These are phyloP conservation scores for Natrix natrix DNA, from an alignment of 2,797 vertebrate species.

Conservation along the genomic window DNA sequence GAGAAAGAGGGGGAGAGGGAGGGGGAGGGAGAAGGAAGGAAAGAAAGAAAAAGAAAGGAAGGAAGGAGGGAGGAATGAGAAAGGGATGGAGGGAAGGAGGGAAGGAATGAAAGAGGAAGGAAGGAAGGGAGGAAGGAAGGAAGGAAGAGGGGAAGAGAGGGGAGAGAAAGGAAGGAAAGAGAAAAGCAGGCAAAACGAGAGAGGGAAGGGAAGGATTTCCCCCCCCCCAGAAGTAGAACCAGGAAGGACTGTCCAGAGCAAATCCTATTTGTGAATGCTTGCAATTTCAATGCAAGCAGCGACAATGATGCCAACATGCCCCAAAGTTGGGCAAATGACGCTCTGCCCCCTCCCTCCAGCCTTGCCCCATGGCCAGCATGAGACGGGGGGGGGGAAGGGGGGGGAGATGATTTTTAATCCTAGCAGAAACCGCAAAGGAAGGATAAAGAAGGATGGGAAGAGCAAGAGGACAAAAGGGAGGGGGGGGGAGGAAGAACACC, in stretches of 20 bases:
- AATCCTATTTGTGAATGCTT: neutral
- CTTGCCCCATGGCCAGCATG: conserved; percentile 37
- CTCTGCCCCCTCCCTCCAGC: conserved; percentile 21
- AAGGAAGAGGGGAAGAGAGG: too few species aligned
- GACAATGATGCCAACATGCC: rapidly evolving
- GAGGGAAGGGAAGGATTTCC: too few species aligned
- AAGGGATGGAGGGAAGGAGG: rapidly evolving
- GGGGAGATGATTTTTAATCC: neutral
- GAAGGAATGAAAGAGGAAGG: rapidly evolving
- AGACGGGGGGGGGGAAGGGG: neutral
- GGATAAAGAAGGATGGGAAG: neutral
- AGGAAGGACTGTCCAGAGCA: neutral
- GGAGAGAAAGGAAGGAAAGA: too few species aligned
- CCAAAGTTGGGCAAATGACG: neutral
- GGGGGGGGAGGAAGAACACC: neutral
- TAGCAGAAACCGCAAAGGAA: conserved; percentile 51
- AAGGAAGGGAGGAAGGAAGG: too few species aligned
- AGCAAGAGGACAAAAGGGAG: conserved; percentile 48
- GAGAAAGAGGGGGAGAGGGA: too few species aligned
- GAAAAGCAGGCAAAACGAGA: too few species aligned
- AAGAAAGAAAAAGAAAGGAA: rapidly evolving
- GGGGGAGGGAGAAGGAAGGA: too few species aligned
- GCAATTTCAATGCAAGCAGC: neutral
- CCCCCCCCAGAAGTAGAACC: neutral
- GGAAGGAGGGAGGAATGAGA: too few species aligned